Evolutionary conservation across 2,888 invertebrate genomes (phyloP).

Genomic region (Julus scanicus): DNA sequence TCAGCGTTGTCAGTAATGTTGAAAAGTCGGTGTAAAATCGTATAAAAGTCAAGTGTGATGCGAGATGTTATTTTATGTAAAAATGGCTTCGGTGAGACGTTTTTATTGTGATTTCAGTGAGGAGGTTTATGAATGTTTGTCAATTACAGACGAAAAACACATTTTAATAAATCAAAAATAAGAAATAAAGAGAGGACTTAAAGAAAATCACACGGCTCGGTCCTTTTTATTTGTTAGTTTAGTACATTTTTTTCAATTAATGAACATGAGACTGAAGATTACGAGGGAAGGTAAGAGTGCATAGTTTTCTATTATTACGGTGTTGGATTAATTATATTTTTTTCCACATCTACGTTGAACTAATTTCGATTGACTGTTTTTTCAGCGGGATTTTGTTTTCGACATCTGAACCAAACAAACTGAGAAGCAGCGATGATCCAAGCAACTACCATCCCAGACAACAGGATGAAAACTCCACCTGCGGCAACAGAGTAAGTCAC

Average conservation of each 20-base stretch:
- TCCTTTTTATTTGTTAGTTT: not conserved
- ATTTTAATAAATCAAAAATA: slow-evolving; percentile 5
- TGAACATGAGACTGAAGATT: too few relatives aligned
- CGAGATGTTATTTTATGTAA: too few relatives aligned
- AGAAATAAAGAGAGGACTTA: slow-evolving; percentile 19
- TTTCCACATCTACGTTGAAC: too few relatives aligned
- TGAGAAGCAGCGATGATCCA: slow-evolving; percentile 91
- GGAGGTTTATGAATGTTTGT: not conserved
- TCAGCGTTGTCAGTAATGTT: not conserved
- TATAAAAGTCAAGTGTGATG: not conserved
- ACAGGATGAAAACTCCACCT: slow-evolving; percentile 93
- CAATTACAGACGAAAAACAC: not conserved
- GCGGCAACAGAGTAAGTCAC: slow-evolving; percentile 57
- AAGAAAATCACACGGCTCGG: not conserved
- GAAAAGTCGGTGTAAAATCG: not conserved
- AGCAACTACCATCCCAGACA: slow-evolving; percentile 92
- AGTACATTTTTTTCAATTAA: too few relatives aligned
- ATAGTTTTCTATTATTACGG: too few relatives aligned
- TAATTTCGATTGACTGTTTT: too few relatives aligned
- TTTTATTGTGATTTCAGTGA: not conserved
- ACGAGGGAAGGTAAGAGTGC: not conserved
- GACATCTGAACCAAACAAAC: slow-evolving; percentile 70
- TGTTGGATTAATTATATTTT: too few relatives aligned
- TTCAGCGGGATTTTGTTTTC: not conserved
- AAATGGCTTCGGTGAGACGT: not conserved